Evolutionary conservation across 2,888 invertebrate genomes (phyloP).

Genomic region (Papilio protenor): DNA sequence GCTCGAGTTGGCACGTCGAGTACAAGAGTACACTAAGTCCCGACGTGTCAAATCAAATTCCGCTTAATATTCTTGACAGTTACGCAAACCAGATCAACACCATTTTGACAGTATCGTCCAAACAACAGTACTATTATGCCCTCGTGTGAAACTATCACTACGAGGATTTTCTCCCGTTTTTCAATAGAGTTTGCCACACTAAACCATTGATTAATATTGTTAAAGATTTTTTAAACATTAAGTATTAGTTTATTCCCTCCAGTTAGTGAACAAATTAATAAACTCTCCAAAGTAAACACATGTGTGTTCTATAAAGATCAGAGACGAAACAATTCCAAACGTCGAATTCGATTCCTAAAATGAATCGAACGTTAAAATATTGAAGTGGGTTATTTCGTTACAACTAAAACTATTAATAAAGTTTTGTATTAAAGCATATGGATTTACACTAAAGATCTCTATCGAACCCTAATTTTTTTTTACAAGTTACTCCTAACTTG

Average conservation of each 20-base stretch:
- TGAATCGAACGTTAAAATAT: background rate
- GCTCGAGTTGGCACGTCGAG: background rate
- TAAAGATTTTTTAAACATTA: slow-evolving; percentile 31
- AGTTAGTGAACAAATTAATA: slow-evolving; percentile 12
- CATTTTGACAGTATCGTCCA: no score
- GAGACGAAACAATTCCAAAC: background rate
- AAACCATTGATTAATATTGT: slow-evolving; percentile 33
- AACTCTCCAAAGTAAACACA: background rate
- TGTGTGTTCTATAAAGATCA: background rate
- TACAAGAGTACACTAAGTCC: background rate
- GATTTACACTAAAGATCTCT: slow-evolving; percentile 22
- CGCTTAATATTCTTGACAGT: background rate
- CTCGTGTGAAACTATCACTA: background rate
- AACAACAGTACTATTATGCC: background rate
- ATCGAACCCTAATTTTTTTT: slow-evolving; percentile 14
- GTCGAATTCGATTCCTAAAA: background rate
- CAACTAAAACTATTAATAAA: slow-evolving; percentile 24
- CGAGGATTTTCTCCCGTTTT: background rate
- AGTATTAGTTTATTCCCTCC: background rate
- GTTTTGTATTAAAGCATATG: slow-evolving; percentile 21
- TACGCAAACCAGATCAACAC: no score
- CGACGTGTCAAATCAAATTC: background rate
- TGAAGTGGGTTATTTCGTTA: background rate
- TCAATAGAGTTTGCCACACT: background rate
- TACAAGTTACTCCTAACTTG: slow-evolving; percentile 6